A percentile compares a stretch with the other conserved stretches of the same genome.
Evolutionary conservation across 2,888 invertebrate species (phyloP).

Genomic region (Pimpla rufipes): DNA sequence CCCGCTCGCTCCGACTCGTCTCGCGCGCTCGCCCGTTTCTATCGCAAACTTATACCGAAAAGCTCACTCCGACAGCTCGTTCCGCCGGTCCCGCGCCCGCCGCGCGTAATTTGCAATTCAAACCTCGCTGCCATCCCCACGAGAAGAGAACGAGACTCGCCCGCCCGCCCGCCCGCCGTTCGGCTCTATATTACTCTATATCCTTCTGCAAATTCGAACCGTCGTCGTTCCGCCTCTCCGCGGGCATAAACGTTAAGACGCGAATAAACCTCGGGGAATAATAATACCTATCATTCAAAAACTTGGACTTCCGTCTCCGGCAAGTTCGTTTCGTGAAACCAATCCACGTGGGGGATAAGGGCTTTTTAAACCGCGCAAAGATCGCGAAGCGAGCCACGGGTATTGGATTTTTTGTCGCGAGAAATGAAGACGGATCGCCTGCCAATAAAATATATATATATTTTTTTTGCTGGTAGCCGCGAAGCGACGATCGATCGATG

Average conservation of each 20-base stretch:
- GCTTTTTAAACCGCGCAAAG: neutral
- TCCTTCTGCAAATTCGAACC: slow-evolving; percentile 35
- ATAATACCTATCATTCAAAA: slow-evolving; percentile 37
- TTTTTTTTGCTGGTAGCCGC: neutral
- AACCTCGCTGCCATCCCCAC: slow-evolving; percentile 53
- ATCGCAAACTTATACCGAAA: slow-evolving; percentile 54
- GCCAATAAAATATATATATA: neutral
- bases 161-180: slow-evolving; percentile 2
- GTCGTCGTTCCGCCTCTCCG: slow-evolving; percentile 36
- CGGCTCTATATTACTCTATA: neutral
- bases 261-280: slow-evolving; percentile 26
- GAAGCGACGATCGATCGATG: neutral
- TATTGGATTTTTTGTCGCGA: neutral
- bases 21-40: slow-evolving; percentile 29
- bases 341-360: neutral
- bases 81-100: slow-evolving; percentile 13
- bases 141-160: slow-evolving; percentile 34
- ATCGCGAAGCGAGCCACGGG: neutral
- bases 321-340: neutral
- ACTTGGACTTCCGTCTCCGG: neutral
- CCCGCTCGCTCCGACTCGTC: slow-evolving; percentile 9
- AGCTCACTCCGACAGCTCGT: slow-evolving; percentile 58
- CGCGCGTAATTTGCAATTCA: slow-evolving; percentile 63
- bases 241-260: slow-evolving; percentile 30
- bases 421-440: neutral